These are phyloP conservation scores for Dendrolimus kikuchii DNA, from an alignment of 1,140 invertebrate genomes.

Conservation along the genomic window DNA sequence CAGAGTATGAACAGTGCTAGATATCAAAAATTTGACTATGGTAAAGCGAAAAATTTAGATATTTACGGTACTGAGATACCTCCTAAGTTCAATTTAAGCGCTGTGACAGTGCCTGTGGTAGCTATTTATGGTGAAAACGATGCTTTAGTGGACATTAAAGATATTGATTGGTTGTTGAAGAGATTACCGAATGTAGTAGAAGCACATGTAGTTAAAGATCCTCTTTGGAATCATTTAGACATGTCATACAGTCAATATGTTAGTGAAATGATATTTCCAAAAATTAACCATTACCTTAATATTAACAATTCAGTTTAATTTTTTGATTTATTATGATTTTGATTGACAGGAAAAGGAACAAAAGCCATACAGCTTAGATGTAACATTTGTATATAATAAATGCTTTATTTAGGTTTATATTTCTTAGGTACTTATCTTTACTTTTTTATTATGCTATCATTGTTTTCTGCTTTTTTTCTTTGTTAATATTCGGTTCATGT, in stretches of 20 bases:
- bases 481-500: no score
- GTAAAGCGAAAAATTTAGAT: conserved; percentile 48
- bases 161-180: conserved; percentile 36
- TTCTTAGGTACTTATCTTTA: no score
- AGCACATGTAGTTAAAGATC: conserved; percentile 28
- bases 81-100: conserved; percentile 68
- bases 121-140: conserved; percentile 48
- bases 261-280: no score
- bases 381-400: no score
- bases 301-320: no score
- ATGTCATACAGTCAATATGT: conserved; percentile 25
- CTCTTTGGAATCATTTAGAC: conserved; percentile 51
- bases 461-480: no score
- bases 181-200: conserved; percentile 42
- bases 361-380: no score
- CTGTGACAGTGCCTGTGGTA: conserved; percentile 61
- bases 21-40: conserved; percentile 71
- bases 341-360: no score
- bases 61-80: conserved; percentile 59
- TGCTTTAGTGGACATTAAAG: conserved; percentile 37
- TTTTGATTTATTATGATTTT: no score
- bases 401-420: no score
- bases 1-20: conserved; percentile 51
- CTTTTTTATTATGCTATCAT: no score
- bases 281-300: no score